These are phyloP conservation scores for Cyprinodon diabolis DNA, from an alignment of 2,797 vertebrate species.

Conservation along the genomic window DNA sequence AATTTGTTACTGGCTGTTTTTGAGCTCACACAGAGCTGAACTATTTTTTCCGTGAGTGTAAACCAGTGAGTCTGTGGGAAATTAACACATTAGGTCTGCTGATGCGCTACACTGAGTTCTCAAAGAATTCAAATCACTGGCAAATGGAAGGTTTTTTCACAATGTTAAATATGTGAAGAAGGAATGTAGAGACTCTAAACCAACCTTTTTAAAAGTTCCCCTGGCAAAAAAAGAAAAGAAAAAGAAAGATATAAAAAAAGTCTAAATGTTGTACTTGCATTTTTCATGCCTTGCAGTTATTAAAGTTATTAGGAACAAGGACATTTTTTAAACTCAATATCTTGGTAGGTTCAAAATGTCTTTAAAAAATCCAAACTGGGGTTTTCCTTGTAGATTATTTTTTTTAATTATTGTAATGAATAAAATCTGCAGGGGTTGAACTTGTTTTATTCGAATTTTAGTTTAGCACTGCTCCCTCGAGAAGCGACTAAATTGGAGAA, in stretches of 20 bases:
- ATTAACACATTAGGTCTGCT: conserved; percentile 16
- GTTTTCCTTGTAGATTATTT: neutral
- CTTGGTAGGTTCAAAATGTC: too few relatives aligned
- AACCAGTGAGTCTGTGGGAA: conserved; percentile 13
- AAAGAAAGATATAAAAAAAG: too few relatives aligned
- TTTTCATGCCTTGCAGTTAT: neutral
- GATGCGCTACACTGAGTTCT: conserved; percentile 1
- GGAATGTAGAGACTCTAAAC: neutral
- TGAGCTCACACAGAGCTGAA: neutral
- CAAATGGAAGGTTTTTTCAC: conserved; percentile 4
- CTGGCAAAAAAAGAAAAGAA: neutral
- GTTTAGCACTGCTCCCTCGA: neutral
- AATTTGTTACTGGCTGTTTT: conserved; percentile 11
- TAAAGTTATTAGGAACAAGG: neutral
- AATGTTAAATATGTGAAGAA: neutral
- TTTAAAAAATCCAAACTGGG: neutral
- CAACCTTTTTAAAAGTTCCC: neutral
- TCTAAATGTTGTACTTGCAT: neutral
- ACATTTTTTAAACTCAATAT: neutral
- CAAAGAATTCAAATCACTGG: conserved; percentile 4
- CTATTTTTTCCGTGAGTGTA: neutral
- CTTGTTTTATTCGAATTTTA: neutral
- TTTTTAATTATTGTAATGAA: neutral
- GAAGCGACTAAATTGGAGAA: neutral
- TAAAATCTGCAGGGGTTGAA: neutral